Conservation (phyloP, 2,113 vertebrate species). For the Scalopus aquaticus region DNA sequence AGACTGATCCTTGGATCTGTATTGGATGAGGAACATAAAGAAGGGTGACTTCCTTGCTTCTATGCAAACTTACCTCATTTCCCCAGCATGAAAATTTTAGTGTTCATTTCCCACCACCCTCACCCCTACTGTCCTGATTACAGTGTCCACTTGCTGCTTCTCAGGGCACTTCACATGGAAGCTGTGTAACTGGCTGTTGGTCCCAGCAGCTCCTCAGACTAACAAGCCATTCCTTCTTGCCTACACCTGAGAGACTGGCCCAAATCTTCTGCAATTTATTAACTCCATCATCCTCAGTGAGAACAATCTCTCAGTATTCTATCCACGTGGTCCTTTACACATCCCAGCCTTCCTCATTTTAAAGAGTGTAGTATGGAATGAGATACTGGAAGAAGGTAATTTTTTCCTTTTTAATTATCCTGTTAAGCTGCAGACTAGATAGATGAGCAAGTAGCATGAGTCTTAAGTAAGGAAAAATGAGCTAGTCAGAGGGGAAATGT, state of each 20-base stretch:
- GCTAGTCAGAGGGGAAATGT: neutral
- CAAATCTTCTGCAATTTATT: neutral
- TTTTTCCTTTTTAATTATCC: neutral
- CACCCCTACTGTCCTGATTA: neutral
- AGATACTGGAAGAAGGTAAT: neutral
- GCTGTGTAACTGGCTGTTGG: no score
- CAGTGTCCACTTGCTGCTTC: neutral
- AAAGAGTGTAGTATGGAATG: neutral
- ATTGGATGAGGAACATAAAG: neutral
- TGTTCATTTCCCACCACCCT: neutral
- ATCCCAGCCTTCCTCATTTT: neutral
- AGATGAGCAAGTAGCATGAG: neutral
- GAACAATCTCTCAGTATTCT: neutral
- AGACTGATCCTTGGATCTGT: no score
- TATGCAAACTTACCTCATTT: neutral
- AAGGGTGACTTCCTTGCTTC: neutral
- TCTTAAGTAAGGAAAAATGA: neutral
- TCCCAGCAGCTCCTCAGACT: neutral
- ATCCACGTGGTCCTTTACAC: neutral
- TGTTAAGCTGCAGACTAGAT: neutral
- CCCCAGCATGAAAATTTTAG: no score
- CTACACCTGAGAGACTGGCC: neutral
- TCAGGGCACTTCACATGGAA: neutral
- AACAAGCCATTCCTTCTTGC: neutral
- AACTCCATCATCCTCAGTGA: neutral